These are phyloP conservation scores for Perithous albicinctus DNA, from an alignment of 2,888 invertebrate genomes.

Conservation along the genomic window DNA sequence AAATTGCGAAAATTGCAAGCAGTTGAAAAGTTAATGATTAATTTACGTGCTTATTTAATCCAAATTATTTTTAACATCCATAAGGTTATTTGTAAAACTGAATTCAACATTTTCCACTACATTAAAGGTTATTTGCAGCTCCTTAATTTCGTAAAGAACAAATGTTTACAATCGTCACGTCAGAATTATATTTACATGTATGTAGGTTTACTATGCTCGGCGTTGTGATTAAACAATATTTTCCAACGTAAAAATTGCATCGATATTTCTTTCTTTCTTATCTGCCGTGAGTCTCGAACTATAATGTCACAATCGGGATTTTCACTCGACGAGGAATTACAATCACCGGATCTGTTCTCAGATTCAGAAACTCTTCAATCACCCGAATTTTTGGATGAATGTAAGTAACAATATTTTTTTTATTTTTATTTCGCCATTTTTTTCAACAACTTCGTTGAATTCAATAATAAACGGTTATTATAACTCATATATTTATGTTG, in stretches of 20 bases:
- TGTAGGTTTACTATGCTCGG: background rate
- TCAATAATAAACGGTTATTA: too few relatives aligned
- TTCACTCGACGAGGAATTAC: constrained; percentile 74
- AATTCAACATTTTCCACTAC: background rate
- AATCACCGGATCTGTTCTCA: constrained; percentile 77
- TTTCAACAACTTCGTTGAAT: too few relatives aligned
- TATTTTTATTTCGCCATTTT: too few relatives aligned
- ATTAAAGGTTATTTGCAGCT: background rate
- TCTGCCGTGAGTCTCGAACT: background rate
- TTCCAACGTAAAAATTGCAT: background rate
- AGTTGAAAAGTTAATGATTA: too few relatives aligned
- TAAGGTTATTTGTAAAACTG: background rate
- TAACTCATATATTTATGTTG: too few relatives aligned
- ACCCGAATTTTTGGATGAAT: constrained; percentile 73
- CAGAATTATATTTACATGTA: background rate
- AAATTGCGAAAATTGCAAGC: too few relatives aligned
- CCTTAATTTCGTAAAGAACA: background rate
- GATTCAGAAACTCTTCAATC: constrained; percentile 72
- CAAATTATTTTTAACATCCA: too few relatives aligned
- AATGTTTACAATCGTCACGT: background rate
- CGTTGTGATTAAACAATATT: background rate
- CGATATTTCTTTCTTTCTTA: too few relatives aligned
- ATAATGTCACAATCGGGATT: constrained; percentile 75
- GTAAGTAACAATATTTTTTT: too few relatives aligned
- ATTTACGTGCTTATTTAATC: too few relatives aligned